Percentiles rank a stretch among this genome's conserved stretches.
phyloP scores from a whole-genome alignment of 2,113 vertebrate species.

The Serilophus lunatus region DNA sequence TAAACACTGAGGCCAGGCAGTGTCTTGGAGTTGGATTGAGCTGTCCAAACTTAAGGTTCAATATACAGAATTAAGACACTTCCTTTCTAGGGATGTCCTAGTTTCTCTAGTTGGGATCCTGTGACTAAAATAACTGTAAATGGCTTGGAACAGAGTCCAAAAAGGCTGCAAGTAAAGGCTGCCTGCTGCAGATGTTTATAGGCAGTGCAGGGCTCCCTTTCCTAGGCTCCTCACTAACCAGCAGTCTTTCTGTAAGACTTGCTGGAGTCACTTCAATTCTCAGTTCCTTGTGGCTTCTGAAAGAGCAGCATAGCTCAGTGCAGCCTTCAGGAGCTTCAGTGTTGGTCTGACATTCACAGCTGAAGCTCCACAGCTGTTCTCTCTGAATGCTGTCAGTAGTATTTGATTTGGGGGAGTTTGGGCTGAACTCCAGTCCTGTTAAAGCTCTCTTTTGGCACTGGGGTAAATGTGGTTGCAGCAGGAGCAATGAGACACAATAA shows the following conservation, averaged over 20 bases:
- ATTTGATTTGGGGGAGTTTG: neutral
- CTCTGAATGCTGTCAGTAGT: neutral
- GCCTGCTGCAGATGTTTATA: neutral
- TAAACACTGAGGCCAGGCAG: neutral
- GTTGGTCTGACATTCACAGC: neutral
- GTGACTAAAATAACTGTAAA: slow-evolving; percentile 3
- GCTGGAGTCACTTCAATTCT: neutral
- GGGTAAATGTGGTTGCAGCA: neutral
- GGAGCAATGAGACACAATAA: neutral
- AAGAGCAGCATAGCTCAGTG: neutral
- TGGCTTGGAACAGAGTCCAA: neutral
- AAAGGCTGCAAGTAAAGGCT: neutral
- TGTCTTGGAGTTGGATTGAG: neutral
- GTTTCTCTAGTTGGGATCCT: slow-evolving; percentile 4
- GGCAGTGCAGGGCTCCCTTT: neutral
- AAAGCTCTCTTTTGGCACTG: neutral
- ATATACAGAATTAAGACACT: neutral
- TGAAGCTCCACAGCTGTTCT: neutral
- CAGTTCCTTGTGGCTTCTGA: neutral
- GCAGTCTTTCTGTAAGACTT: neutral
- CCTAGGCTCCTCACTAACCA: neutral
- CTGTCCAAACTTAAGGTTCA: neutral
- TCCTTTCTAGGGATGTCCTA: slow-evolving; percentile 26
- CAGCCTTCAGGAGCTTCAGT: neutral
- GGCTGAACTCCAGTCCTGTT: neutral